Conservation (phyloP, 2,113 vertebrate species). For the Dasyornis broadbenti region DNA sequence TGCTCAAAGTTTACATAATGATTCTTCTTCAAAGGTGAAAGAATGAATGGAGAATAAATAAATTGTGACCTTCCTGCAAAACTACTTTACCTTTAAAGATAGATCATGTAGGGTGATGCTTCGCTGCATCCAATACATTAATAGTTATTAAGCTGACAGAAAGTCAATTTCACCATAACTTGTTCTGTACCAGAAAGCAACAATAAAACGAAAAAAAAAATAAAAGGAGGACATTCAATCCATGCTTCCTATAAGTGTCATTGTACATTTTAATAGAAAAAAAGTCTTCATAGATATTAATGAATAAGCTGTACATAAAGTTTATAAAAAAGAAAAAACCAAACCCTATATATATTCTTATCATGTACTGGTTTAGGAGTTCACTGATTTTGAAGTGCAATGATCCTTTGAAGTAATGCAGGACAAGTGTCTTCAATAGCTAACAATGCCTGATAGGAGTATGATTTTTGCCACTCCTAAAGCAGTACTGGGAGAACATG, state of each 20-base stretch:
- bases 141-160: constrained; percentile 74
- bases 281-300: constrained; percentile 14
- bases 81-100: constrained; percentile 61
- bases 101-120: constrained; percentile 51
- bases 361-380: background rate
- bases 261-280: background rate
- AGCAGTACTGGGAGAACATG: background rate
- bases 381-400: background rate
- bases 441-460: background rate
- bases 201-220: background rate
- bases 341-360: background rate
- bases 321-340: background rate
- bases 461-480: background rate
- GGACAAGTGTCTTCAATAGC: background rate
- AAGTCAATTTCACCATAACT: constrained; percentile 67
- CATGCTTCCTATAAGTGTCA: background rate
- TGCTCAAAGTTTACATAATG: constrained; percentile 51
- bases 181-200: constrained; percentile 56
- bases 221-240: background rate
- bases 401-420: background rate
- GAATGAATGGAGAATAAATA: constrained; percentile 61
- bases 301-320: background rate
- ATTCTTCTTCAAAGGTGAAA: constrained; percentile 47
- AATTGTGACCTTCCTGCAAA: constrained; percentile 56
- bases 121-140: constrained; percentile 65